These are phyloP conservation scores for Artemia sp. DNA, from an alignment of 2,888 invertebrate species.

Conservation along the genomic window DNA sequence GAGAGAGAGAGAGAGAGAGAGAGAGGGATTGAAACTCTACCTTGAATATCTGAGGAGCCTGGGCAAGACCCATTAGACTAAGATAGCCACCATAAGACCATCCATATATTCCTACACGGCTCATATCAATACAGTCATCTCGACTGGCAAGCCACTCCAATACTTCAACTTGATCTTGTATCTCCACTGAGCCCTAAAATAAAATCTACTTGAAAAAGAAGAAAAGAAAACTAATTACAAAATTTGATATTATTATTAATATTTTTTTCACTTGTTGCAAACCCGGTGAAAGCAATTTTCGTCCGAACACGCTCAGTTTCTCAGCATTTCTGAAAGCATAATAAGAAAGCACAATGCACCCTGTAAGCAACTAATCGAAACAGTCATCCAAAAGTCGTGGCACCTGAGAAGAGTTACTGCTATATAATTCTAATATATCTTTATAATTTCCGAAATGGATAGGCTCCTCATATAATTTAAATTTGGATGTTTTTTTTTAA, in stretches of 20 bases:
- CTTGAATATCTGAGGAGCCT: constrained; percentile 81
- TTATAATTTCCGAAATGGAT: no score
- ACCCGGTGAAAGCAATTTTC: constrained; percentile 1
- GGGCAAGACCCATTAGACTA: constrained; percentile 79
- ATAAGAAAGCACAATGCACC: no score
- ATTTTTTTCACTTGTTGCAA: not conserved
- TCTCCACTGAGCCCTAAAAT: constrained; percentile 62
- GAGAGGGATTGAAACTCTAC: constrained; percentile 33
- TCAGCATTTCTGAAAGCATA: no score
- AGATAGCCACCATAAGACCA: constrained; percentile 99
- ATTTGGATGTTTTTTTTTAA: no score
- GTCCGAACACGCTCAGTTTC: no score
- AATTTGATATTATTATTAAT: constrained; percentile 19
- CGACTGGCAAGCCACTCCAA: constrained; percentile 65
- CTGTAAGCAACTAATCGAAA: no score
- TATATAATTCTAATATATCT: no score
- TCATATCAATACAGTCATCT: constrained; percentile 74
- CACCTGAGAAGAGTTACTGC: no score
- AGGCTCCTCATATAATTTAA: no score
- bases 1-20: no score
- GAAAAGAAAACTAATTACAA: constrained; percentile 15
- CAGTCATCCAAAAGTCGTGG: no score
- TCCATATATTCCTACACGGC: constrained; percentile 82
- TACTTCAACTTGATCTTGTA: constrained; percentile 89
- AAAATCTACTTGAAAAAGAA: not conserved